A percentile compares a stretch with the other conserved stretches of the same genome.
These are phyloP conservation scores for Thymallus thymallus DNA, from an alignment of 2,113 vertebrate genomes.

Conservation along the genomic window DNA sequence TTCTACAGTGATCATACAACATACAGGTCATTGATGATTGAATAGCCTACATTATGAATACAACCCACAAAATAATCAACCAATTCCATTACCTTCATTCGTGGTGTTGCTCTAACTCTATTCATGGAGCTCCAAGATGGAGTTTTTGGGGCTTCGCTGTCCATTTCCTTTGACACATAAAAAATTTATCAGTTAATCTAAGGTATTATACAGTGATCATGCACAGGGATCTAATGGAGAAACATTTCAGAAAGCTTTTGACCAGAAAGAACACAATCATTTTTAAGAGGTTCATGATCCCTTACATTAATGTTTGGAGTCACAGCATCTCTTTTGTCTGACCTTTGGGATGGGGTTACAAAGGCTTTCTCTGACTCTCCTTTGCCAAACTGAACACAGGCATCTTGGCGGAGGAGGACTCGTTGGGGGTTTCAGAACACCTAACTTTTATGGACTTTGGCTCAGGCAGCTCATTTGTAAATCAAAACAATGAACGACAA, in stretches of 20 bases:
- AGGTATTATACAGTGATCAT: neutral
- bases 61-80: neutral
- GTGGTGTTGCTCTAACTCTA: neutral
- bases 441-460: constrained; percentile 26
- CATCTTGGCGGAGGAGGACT: no score
- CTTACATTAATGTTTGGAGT: constrained; percentile 36
- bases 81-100: neutral
- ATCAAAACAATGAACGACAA: neutral
- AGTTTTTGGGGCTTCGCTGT: neutral
- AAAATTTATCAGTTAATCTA: no score
- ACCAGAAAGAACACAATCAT: no score
- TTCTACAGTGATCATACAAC: no score
- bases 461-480: neutral
- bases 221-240: neutral
- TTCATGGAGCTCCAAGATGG: neutral
- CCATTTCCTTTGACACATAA: no score
- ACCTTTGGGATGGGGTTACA: constrained; percentile 26
- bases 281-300: neutral
- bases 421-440: constrained; percentile 34
- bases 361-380: constrained; percentile 19
- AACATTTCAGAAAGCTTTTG: no score
- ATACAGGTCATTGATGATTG: no score
- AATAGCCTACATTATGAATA: neutral
- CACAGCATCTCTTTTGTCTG: neutral
- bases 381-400: no score